Base-by-base conservation (phyloP, 2,797 vertebrate species). In the Acanthiza pusilla region DNA sequence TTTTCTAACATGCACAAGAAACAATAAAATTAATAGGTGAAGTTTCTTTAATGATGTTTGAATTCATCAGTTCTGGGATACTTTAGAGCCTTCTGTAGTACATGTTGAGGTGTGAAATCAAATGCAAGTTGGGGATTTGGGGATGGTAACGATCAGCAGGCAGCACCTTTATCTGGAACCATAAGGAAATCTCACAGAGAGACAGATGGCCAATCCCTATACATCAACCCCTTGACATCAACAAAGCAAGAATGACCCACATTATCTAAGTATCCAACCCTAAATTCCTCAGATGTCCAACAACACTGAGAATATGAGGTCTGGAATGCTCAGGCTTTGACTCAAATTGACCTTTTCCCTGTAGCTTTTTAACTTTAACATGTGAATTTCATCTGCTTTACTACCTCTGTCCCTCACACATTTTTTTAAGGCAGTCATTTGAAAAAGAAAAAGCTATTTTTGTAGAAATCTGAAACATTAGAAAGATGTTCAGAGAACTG, bases 1-100 rank as follows among this genome's bases (percentile, higher is more conserved):
- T 89, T 94, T 87, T 20, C 45, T 96, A 96, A 89, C 51, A 34
- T 58, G 51, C 67, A 94, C 34, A 93, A 55, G 13, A 62, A 66
- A 16, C 6, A 27, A 23, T 5, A 36, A 14, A 66, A 62, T 42
- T 60, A 67, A 40, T 34, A 26, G 2, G 3, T 45, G 16, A 9
- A 2, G 16, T 11, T 29, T 63, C 21, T 48, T 32, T 4, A 51
- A 27, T 38, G 14, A 26, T 45, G 13, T 51, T 84, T 22, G 2
- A 10, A 73, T 58, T 32, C 21, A 65, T 86, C 53, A 30, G 22
- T 73, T 89, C 55, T 77, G 51, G 21, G n/a, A 17, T 75, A 55
- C 15, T 91, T 77, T 60, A 10, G 4, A 93, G 76, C 38, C 13
- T 68, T 75, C 66, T 71, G 7, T 40, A 77, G 16, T 21, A 51